phyloP scores from a whole-genome alignment of 2,888 invertebrate genomes.

The Parapristionchus giblindavisi region DNA sequence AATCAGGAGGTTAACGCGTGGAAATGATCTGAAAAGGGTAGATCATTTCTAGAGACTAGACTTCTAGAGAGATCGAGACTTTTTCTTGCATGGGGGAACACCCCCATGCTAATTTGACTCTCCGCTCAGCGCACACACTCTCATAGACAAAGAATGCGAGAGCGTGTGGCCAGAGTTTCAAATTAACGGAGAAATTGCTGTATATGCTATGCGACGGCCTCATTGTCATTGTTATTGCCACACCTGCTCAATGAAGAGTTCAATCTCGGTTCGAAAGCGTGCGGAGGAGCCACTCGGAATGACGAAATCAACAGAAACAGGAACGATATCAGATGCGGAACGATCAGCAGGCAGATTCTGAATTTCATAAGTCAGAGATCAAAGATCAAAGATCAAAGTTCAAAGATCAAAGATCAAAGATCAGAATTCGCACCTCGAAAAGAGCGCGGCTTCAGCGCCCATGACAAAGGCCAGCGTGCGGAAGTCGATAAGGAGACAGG shows the following conservation, averaged over 20 bases:
- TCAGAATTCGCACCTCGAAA: constrained; percentile 12
- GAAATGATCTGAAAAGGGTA: constrained; percentile 4
- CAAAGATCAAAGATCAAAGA: neutral
- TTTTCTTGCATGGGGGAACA: neutral
- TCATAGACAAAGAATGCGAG: too few species aligned
- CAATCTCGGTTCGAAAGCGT: constrained; percentile 30
- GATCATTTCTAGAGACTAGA: neutral
- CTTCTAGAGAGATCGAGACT: neutral
- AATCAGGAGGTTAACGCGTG: constrained; percentile 25
- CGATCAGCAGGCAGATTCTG: constrained; percentile 23
- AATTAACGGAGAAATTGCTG: neutral
- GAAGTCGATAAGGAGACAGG: constrained; percentile 13
- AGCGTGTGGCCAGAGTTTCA: too few species aligned
- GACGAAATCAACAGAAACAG: constrained; percentile 32
- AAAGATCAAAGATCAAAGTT: neutral
- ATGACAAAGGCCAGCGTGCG: constrained; percentile 20
- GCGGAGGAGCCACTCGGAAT: neutral
- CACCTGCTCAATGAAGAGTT: neutral
- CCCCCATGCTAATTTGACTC: neutral
- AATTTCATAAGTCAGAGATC: neutral
- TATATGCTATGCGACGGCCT: constrained; percentile 22
- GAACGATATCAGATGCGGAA: constrained; percentile 22
- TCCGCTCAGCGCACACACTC: neutral
- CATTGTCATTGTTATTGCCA: too few species aligned
- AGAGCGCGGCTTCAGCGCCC: constrained; percentile 8